Evolutionary conservation across 2,113 vertebrate genomes (phyloP).

Genomic region (Salvelinus fontinalis): DNA sequence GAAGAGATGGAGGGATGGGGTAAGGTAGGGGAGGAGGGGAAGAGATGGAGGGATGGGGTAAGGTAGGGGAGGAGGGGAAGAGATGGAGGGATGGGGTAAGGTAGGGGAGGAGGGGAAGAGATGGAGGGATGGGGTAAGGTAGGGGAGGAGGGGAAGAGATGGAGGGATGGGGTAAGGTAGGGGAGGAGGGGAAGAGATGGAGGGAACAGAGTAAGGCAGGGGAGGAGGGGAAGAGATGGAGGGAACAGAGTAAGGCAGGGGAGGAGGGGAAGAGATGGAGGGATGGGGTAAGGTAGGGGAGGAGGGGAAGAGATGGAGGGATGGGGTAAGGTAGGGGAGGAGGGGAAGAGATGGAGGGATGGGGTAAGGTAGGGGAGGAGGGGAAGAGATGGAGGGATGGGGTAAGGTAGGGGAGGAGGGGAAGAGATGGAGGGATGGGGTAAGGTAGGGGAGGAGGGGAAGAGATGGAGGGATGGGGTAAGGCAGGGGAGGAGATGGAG

Average conservation of each 20-base stretch:
- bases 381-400: conserved; percentile 1
- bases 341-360: background rate
- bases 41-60: background rate
- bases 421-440: background rate
- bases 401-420: background rate
- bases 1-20: background rate
- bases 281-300: background rate
- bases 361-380: conserved; percentile 14
- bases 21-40: too few species aligned
- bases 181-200: background rate
- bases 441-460: too few species aligned
- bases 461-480: too few species aligned
- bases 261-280: background rate
- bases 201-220: too few species aligned
- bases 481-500: too few species aligned
- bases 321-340: rapidly evolving
- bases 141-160: background rate
- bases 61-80: background rate
- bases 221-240: background rate
- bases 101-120: background rate
- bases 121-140: background rate
- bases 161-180: background rate
- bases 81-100: background rate
- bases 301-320: background rate
- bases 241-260: background rate